Evolutionary conservation across 2,113 vertebrate species (phyloP).

Genomic region (Hassar affinis): DNA sequence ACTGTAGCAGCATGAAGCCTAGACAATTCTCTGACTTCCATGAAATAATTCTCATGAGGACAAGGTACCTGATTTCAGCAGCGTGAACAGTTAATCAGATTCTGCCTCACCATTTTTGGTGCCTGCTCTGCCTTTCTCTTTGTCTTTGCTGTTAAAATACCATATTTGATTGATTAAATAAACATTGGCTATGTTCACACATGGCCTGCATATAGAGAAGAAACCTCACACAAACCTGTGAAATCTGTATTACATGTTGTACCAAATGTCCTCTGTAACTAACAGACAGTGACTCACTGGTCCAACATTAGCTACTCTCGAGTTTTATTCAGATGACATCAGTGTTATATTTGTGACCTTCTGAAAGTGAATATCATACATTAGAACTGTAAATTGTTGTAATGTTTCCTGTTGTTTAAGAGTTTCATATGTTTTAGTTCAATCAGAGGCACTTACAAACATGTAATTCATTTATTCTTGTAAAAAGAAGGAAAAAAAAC

Average conservation of each 20-base stretch:
- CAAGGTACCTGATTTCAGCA: neutral
- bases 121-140: neutral
- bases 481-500: neutral
- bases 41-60: neutral
- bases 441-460: slow-evolving; percentile 7
- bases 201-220: neutral
- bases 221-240: neutral
- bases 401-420: neutral
- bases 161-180: neutral
- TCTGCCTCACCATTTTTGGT: neutral
- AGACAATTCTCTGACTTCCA: neutral
- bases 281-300: slow-evolving; percentile 6
- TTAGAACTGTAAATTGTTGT: slow-evolving; percentile 1
- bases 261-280: slow-evolving; percentile 2
- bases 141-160: neutral
- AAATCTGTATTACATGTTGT: neutral
- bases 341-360: slow-evolving; percentile 16
- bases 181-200: neutral
- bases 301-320: neutral
- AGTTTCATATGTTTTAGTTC: neutral
- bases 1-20: neutral
- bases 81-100: neutral
- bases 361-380: neutral
- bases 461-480: neutral
- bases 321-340: slow-evolving; percentile 1